Evolutionary conservation across 2,113 vertebrate species (phyloP), one percentile per base, ranked within the genome.

Genomic region (Peromyscus leucopus): DNA sequence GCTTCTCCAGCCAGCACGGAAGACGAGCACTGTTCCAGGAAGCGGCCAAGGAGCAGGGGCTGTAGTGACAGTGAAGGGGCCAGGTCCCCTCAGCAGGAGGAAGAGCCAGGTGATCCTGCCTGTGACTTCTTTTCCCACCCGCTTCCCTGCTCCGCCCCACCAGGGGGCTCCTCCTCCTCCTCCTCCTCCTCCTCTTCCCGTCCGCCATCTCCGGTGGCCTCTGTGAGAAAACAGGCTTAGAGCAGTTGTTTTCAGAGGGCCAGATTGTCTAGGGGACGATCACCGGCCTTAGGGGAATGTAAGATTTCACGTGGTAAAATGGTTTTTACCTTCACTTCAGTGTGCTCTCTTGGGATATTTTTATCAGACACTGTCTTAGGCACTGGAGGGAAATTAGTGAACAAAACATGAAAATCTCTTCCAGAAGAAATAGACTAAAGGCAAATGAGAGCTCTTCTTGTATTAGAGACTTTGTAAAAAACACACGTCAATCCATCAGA

Each of bases 101-200:
- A 98, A 87, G 99, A 99, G 97, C 98, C 98, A 98, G 99, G 99
- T 99, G 98, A 98, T 89, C 93, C 67, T 72, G n/a, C 93, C 93
- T 96, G 96, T 39, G 88, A 85, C 96, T 98, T 94, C 87, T 94
- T 69, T 91, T 89, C 89, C 86, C 42, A 15, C 51, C 89, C 87
- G 83, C 89, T 94, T 94, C 91, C 39, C 88, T 90, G 89, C 93
- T 92, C 79, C 93, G 93, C 92, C 83, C 96, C 94, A 39, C 85
- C 94, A 88, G 36, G 87, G 76, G 84, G 57, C 59, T 22, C 33
- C 88, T 93, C 33, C 67, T 13, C 51, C 46, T 48, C 46, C 46
- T 48, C 46, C 46, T 48, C 46, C 42, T 42, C 42, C 42, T 42
- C 42, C 42, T 42, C 42, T 42, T 42, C 42, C 46, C 5, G 33